Evolutionary conservation across 2,888 invertebrate species (phyloP), one percentile per base, ranked within the genome.

Genomic region (Acronicta alni): DNA sequence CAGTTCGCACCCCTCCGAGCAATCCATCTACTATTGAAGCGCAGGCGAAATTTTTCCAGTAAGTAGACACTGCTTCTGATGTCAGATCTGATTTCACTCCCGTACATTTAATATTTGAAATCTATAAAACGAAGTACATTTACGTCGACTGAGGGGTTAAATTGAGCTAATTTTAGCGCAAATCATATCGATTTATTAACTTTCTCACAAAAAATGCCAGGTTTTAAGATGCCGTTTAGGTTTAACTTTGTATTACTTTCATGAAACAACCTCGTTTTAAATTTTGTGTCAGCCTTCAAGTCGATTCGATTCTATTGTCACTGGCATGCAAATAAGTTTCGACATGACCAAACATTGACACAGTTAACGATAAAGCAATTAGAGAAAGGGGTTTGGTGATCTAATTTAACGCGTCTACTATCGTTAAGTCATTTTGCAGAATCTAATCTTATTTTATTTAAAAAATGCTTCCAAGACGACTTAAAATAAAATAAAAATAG

Each of bases 31-130:
- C 88, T 0, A 84, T 94, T 20, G 91, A 92, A 78, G 89, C 91
- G 2, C 94, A 94, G 66, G 90, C 94, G 0, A 94, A 95, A 77
- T 95, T 93, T 75, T 95, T 94, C 78, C 94, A 94, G 95, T 95
- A 87, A 93, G 95, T 87, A 73, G 62, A 6, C 9, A 14, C 4
- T 42, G 16, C n/a, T 15, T 23, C n/a, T 46, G 8, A 30, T 30
- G n/a, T 18, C 0, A 23, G 16, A 0, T 12, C 6, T 35, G 16
- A 16, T 10, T 15, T 12, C 12, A 7, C 7, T 30, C 17, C 9
- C 18, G 3, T 14, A 26, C 10, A 26, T 26, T 10, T 10, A 9
- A 26, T 30, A 12, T 30, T 30, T 12, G 30, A 30, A 26, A 1
- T 26, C 9, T 26, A 9, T 26, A 1, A 9, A 30, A 26, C 26